Conservation (phyloP, 2,888 invertebrate genomes). For the Parnassius glacialis region DNA sequence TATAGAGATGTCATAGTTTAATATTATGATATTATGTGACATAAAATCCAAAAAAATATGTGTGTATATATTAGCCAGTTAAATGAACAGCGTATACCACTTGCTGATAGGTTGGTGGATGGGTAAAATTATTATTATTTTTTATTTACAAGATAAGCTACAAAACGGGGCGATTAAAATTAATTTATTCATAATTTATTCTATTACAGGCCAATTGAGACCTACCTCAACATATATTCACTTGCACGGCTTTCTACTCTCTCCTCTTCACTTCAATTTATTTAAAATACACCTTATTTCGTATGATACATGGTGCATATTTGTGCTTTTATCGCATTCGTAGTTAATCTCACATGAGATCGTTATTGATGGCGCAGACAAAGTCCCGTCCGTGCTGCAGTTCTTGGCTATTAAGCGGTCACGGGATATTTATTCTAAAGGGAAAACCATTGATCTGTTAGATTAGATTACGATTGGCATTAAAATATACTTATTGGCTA, state of each 20-base stretch:
- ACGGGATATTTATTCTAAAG: slow-evolving; percentile 23
- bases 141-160: too few species aligned
- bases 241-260: slow-evolving; percentile 31
- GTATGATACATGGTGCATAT: slow-evolving; percentile 15
- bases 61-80: too few species aligned
- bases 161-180: slow-evolving; percentile 24
- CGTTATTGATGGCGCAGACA: slow-evolving; percentile 28
- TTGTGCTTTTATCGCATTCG: background rate
- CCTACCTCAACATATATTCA: slow-evolving; percentile 31
- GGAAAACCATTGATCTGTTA: slow-evolving; percentile 23
- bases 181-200: slow-evolving; percentile 30
- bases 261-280: background rate
- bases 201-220: slow-evolving; percentile 26
- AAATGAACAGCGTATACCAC: too few species aligned
- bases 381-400: slow-evolving; percentile 18
- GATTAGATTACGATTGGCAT: slow-evolving; percentile 17
- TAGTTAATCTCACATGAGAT: slow-evolving; percentile 22
- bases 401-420: slow-evolving; percentile 26
- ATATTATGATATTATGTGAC: too few species aligned
- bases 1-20: too few species aligned
- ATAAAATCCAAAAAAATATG: too few species aligned
- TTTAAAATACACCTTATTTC: background rate
- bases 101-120: too few species aligned
- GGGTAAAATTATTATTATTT: too few species aligned
- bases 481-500: slow-evolving; percentile 18